Conservation (phyloP, 2,888 invertebrate genomes). For the Dryococelus australis region DNA sequence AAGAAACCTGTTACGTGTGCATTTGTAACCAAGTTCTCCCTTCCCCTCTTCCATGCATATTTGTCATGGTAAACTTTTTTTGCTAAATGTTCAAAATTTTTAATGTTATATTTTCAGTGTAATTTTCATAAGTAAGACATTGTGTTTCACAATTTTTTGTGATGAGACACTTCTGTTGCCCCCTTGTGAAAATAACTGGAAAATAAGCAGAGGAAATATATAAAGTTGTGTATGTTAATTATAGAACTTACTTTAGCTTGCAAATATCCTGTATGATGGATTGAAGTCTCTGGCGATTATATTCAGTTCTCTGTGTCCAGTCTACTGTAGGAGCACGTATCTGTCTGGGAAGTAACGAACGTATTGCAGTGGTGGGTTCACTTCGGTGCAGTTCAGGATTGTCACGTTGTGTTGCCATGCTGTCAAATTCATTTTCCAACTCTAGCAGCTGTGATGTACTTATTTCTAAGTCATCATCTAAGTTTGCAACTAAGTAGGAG, state of each 20-base stretch:
- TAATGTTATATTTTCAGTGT: too few relatives aligned
- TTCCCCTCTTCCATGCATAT: too few relatives aligned
- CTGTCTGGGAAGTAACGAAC: not conserved
- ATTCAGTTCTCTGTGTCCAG: not conserved
- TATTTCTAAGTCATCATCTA: slow-evolving; percentile 6
- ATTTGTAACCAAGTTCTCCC: too few relatives aligned
- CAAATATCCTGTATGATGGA: slow-evolving; percentile 23
- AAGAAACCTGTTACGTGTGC: too few relatives aligned
- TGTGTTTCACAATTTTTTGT: too few relatives aligned
- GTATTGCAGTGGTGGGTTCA: not conserved
- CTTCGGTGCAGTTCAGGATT: not conserved
- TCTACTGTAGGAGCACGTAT: not conserved
- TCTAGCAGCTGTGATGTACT: slow-evolving; percentile 8
- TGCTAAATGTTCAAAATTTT: too few relatives aligned
- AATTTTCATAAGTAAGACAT: too few relatives aligned
- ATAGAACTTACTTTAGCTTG: slow-evolving; percentile 10
- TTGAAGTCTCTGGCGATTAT: slow-evolving; percentile 23
- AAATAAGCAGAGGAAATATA: too few relatives aligned
- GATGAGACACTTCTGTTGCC: too few relatives aligned
- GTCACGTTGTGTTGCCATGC: not conserved
- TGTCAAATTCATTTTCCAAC: not conserved
- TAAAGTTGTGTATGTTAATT: too few relatives aligned
- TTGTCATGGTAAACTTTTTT: too few relatives aligned
- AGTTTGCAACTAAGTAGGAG: not conserved
- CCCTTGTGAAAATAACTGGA: too few relatives aligned